phyloP scores from a whole-genome alignment of 2,888 invertebrate genomes.

The Aspidiotus rigidus region DNA sequence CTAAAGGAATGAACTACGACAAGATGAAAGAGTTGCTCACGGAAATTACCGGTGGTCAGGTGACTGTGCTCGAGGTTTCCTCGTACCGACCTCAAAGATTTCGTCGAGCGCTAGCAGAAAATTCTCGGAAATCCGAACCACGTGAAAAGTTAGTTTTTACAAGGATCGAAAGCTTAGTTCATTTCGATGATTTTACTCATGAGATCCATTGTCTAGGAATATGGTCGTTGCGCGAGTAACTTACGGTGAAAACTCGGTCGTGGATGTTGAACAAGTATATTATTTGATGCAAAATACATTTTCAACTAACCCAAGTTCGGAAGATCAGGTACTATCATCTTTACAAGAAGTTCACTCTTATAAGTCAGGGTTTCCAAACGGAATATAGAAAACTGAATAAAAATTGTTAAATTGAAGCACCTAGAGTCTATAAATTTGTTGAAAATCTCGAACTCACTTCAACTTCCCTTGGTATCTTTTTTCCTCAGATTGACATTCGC shows the following conservation, averaged over 20 bases:
- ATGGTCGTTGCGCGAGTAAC: slow-evolving; percentile 63
- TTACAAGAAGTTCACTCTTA: not conserved
- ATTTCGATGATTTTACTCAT: not conserved
- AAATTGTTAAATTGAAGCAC: too few relatives aligned
- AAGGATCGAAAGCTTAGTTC: not conserved
- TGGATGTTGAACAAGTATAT: slow-evolving; percentile 63
- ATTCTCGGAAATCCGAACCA: not conserved
- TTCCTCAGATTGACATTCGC: slow-evolving; percentile 58
- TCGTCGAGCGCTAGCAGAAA: slow-evolving; percentile 9
- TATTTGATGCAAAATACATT: slow-evolving; percentile 45
- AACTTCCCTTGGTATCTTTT: slow-evolving; percentile 21
- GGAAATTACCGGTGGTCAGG: slow-evolving; percentile 70
- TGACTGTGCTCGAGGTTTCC: slow-evolving; percentile 63
- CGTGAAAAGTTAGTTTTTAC: slow-evolving; percentile 6
- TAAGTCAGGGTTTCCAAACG: too few relatives aligned
- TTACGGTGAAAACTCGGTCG: slow-evolving; percentile 53
- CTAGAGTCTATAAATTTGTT: too few relatives aligned
- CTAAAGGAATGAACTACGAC: slow-evolving; percentile 60
- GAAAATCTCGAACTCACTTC: not conserved
- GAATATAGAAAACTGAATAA: too few relatives aligned
- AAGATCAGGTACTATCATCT: not conserved
- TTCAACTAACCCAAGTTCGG: not conserved
- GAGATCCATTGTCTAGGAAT: slow-evolving; percentile 50
- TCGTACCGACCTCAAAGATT: slow-evolving; percentile 44
- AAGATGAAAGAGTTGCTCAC: slow-evolving; percentile 64